A percentile compares a stretch with the other conserved stretches of the same genome.
Conservation (phyloP, 2,113 vertebrate genomes). For the Herpailurus yagouaroundi region DNA sequence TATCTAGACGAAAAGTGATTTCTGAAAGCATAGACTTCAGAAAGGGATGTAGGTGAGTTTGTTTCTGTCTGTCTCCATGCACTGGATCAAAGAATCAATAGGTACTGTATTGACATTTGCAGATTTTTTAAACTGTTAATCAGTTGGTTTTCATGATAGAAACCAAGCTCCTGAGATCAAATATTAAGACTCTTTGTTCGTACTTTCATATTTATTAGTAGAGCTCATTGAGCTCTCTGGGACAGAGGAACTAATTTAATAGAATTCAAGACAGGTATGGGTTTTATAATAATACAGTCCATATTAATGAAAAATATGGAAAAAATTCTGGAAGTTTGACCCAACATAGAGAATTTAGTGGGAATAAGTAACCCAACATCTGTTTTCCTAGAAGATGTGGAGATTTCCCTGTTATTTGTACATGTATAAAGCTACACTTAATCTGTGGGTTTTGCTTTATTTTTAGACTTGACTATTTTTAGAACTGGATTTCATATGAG, state of each 20-base stretch:
- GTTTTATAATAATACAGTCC: background rate
- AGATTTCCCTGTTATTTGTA: constrained; percentile 60
- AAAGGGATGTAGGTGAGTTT: background rate
- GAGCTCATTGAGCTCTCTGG: background rate
- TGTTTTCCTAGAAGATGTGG: constrained; percentile 59
- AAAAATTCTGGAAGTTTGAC: constrained; percentile 30
- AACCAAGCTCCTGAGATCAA: constrained; percentile 30
- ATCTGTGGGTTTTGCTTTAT: constrained; percentile 67
- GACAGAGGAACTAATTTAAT: constrained; percentile 14
- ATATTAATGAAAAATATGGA: constrained; percentile 23
- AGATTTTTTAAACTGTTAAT: constrained; percentile 13
- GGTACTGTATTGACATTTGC: background rate
- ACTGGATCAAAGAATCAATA: background rate
- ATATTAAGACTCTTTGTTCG: background rate
- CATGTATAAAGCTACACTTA: constrained; percentile 64
- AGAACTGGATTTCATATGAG: constrained; percentile 62
- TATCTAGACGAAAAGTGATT: background rate
- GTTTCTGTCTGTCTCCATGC: background rate
- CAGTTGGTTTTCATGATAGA: constrained; percentile 10
- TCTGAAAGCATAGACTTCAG: background rate
- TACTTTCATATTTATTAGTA: constrained; percentile 22
- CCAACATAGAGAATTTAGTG: background rate
- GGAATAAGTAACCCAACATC: constrained; percentile 37
- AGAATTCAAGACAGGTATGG: constrained; percentile 38
- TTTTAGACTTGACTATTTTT: constrained; percentile 74